Base-by-base conservation (phyloP, 2,797 vertebrate species). In the Astyanax mexicanus region DNA sequence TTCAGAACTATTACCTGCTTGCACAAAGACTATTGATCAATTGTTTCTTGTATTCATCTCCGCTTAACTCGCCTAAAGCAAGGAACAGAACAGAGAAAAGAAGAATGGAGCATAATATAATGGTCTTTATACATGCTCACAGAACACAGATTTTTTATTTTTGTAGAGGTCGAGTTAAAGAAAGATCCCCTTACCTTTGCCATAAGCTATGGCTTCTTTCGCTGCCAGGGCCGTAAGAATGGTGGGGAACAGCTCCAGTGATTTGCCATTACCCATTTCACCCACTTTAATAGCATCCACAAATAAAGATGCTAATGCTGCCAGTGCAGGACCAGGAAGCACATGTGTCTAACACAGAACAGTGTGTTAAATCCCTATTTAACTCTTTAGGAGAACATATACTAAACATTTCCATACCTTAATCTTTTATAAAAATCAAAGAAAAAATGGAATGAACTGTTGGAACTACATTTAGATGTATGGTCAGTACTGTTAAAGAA, bases 1-100 rank as follows among this genome's bases (percentile, higher is more conserved):
- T 23, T 13, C 6, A 1, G 21, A 10, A 65, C 72, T 10, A 78
- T 80, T 69, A 98, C 98, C 95, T 96, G 94, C 93, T 94, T 23
- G 96, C 96, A 84, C 98, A 99, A 25, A 99, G 93, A 15, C 92
- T 95, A 84, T 96, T 97, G 86, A 99, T 95, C 86, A 99, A 88
- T 84, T 98, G 96, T 66, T 96, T 98, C 91, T 98, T 99, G 89
- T 92, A 96, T 80, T 97, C 97, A 72, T 97, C 95, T 9, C 97
- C 98, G 84, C 87, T 98, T 73, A 97, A 91, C 73, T 98, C 95
- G 81, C 94, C 98, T 99, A 79, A 74, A 84, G 80, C 67, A 79
- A 12, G 37, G 23, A 78, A 44, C 75, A 75, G 2, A 25, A 69
- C 1, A 44, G 37, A 73, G 0, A 19, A 68, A 38, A 13, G 4